These are phyloP conservation scores for Muscidifurax raptorellus DNA, from an alignment of 1,140 invertebrate species.

Conservation along the genomic window DNA sequence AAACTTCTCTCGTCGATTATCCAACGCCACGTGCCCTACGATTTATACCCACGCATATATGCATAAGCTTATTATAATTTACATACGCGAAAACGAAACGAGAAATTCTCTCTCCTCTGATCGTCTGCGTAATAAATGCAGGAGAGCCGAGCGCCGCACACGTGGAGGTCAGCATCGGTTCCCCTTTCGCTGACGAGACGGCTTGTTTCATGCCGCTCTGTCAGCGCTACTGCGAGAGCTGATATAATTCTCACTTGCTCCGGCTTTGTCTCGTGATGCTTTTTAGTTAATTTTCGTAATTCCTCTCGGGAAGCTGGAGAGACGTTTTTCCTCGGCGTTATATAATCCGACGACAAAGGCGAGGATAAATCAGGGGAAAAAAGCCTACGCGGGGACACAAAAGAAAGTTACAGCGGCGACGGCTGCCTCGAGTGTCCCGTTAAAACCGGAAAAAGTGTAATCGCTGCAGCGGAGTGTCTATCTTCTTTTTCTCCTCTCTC, in stretches of 20 bases:
- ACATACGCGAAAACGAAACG: too few relatives aligned
- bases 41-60: too few relatives aligned
- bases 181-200: constrained; percentile 52
- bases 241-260: background rate
- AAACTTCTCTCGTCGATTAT: background rate
- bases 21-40: background rate
- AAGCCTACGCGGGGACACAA: background rate
- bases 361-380: background rate
- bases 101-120: background rate
- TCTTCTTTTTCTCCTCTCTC: background rate
- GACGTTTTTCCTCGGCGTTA: too few relatives aligned
- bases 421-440: constrained; percentile 2
- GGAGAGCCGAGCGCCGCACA: background rate
- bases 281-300: background rate
- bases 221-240: too few relatives aligned
- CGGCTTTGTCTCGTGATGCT: background rate
- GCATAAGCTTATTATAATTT: too few relatives aligned
- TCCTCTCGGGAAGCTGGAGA: too few relatives aligned
- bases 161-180: constrained; percentile 56
- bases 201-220: background rate
- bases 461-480: background rate
- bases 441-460: constrained; percentile 21
- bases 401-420: constrained; percentile 10
- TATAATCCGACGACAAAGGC: constrained; percentile 12
- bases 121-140: background rate